A percentile compares a stretch with the other conserved stretches of the same genome.
These are phyloP conservation scores for Melinaea menophilus DNA, from an alignment of 2,888 invertebrate genomes.

Conservation along the genomic window DNA sequence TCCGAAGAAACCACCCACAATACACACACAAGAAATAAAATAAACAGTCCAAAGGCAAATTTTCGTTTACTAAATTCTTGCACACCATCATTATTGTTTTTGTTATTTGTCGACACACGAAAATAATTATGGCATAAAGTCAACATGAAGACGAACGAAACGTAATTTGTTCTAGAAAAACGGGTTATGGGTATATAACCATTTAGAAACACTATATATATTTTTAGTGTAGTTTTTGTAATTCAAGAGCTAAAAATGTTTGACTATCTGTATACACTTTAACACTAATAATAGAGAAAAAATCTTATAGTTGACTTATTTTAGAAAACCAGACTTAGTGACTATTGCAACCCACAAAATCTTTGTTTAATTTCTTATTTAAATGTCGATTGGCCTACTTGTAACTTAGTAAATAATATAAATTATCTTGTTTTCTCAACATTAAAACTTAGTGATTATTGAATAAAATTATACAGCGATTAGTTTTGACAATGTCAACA, in stretches of 20 bases:
- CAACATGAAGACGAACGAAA: slow-evolving; percentile 62
- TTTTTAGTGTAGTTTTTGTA: not conserved
- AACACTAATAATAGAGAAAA: slow-evolving; percentile 19
- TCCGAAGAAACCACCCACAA: slow-evolving; percentile 98
- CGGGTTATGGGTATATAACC: slow-evolving; percentile 28
- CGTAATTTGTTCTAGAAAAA: slow-evolving; percentile 22
- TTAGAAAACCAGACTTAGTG: not conserved
- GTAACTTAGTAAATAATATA: not conserved
- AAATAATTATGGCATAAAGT: slow-evolving; percentile 75
- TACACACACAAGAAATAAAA: slow-evolving; percentile 93
- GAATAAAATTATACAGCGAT: slow-evolving; percentile 2
- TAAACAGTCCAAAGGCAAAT: slow-evolving; percentile 89
- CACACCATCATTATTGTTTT: slow-evolving; percentile 60
- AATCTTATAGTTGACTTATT: slow-evolving; percentile 2
- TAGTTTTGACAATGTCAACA: slow-evolving; percentile 2
- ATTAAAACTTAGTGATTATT: not conserved
- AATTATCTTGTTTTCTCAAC: slow-evolving; percentile 5
- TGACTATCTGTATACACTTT: slow-evolving; percentile 17
- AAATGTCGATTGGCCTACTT: not conserved
- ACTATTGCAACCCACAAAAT: not conserved
- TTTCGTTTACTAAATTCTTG: slow-evolving; percentile 61
- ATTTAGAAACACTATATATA: slow-evolving; percentile 17
- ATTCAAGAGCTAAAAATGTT: slow-evolving; percentile 13
- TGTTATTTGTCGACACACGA: slow-evolving; percentile 60
- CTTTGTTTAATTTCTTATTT: not conserved